These are phyloP conservation scores for Pteruthius melanotis DNA, from an alignment of 2,113 vertebrate genomes.

Conservation along the genomic window DNA sequence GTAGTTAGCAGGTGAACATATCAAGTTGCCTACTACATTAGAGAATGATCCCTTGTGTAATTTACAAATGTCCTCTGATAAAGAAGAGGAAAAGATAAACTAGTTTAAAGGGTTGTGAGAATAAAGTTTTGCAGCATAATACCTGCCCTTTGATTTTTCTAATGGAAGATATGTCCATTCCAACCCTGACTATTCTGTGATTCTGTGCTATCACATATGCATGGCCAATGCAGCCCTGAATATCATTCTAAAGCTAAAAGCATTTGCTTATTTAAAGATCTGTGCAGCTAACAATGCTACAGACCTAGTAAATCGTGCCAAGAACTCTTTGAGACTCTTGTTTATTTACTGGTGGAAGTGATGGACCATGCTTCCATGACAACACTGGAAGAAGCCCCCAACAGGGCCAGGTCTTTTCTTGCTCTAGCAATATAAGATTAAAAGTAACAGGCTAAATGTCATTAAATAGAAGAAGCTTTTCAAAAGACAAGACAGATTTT, in stretches of 20 bases:
- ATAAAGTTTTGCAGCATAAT: neutral
- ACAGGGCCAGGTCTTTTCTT: slow-evolving; percentile 65
- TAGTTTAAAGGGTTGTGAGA: neutral
- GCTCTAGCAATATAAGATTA: slow-evolving; percentile 54
- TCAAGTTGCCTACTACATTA: neutral
- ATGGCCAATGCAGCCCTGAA: neutral
- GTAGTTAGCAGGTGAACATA: neutral
- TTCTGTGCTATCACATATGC: neutral
- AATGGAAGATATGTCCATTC: neutral
- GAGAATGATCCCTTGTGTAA: neutral
- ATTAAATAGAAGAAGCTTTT: slow-evolving; percentile 54
- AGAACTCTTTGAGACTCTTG: slow-evolving; percentile 67
- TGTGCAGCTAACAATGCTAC: neutral
- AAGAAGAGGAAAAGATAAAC: neutral
- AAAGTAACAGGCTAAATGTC: slow-evolving; percentile 58
- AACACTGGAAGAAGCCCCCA: slow-evolving; percentile 72
- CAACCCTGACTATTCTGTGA: neutral
- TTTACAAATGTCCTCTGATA: neutral
- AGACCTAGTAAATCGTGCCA: slow-evolving; percentile 66
- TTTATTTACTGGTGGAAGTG: slow-evolving; percentile 78
- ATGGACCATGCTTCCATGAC: slow-evolving; percentile 78
- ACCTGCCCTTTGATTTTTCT: neutral
- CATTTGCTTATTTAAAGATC: slow-evolving; percentile 51
- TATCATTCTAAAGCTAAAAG: slow-evolving; percentile 18
- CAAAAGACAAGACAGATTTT: slow-evolving; percentile 48